Evolutionary conservation across 1,140 invertebrate genomes (phyloP), one percentile per base, ranked within the genome.

Genomic region (Caenorhabditis inopinata): DNA sequence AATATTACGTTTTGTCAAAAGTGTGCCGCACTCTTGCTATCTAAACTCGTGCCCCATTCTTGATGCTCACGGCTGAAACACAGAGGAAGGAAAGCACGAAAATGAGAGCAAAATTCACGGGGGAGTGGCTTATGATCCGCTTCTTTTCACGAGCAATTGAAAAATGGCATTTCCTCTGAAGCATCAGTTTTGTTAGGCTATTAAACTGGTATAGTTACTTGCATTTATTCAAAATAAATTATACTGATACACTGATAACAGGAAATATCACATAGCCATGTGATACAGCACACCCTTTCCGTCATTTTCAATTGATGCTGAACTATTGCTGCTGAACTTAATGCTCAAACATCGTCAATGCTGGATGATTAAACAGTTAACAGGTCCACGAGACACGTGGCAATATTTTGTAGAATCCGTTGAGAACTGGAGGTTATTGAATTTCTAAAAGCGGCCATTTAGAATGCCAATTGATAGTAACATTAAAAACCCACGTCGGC

Each of bases 351-450:
- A 1, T 16, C 1, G 2, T 53, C 23, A 62, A 35, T 62, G 53
- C 23, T 62, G 53, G 35, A 62, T 62, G 53, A 62, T 16, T 7
- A 62, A 21, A 32, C 53, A 62, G 29, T 62, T 62, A 5, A 62
- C 27, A 32, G 53, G 14, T 4, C 53, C 53, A 32, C 53, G 53
- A 16, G 53, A 62, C 2, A 62, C 16, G 11, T 62, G 53, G 11
- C 53, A 62, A 29, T 32, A 62, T 32, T 62, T 62, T 32, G 53
- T 62, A 29, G 53, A 62, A 32, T 62, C 53, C 5, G 53, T 62
- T 1, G 53, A 62, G 27, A 62, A 62, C 35, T 62, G 53, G n/a
- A 62, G 53, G 35, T 35, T 62, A 32, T 62, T 62, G 53, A 62
- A 62, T 16, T 62, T 62, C 53, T 62, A 29, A 62, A 62, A 62